Evolutionary conservation across 2,113 vertebrate species (phyloP), one percentile per base, ranked within the genome.

Genomic region (Laticauda colubrina): DNA sequence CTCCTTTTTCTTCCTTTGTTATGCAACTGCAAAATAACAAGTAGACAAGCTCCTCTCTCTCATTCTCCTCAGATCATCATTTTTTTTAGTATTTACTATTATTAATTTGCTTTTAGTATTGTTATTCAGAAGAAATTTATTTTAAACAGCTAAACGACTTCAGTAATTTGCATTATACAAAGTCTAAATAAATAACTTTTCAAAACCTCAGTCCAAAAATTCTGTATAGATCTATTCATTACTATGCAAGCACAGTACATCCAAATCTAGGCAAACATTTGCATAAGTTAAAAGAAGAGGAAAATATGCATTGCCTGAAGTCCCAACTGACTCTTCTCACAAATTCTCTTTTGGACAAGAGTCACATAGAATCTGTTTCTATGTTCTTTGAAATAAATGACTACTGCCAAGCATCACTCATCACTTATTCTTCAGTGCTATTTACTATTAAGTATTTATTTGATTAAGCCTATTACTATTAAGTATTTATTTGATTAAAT

Each of bases 381-480:
- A 18, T 81, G 75, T 39, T 39, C 75, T 81, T 81, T 81, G 75
- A 81, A 81, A 56, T 89, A 64, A 2, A 61, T 96, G 95, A 95
- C 90, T 94, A 34, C 91, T 94, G 91, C 75, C 94, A 95, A 96
- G 34, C 94, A 45, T 29, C 92, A 93, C 93, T 95, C 90, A 94
- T 96, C 94, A 96, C 89, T 94, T 89, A 26, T 93, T 91, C 89
- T 93, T 94, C 91, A 94, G 94, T 88, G 94, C 94, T 95, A 95
- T 89, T 86, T 85, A 75, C 39, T 85, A 94, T 97, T 96, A 96
- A 97, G 96, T 96, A 96, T 96, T 96, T 95, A 96, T 94, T 92
- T 26, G 4, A 43, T 12, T 93, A 75, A 89, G n/a, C n/a, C n/a
- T n/a, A n/a, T 86, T 85, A 75, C 39, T 85, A 94, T 97, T 96